A percentile compares a stretch with the other conserved stretches of the same genome.
Conservation (phyloP, 2,888 invertebrate genomes). For the Onchidella celtica region DNA sequence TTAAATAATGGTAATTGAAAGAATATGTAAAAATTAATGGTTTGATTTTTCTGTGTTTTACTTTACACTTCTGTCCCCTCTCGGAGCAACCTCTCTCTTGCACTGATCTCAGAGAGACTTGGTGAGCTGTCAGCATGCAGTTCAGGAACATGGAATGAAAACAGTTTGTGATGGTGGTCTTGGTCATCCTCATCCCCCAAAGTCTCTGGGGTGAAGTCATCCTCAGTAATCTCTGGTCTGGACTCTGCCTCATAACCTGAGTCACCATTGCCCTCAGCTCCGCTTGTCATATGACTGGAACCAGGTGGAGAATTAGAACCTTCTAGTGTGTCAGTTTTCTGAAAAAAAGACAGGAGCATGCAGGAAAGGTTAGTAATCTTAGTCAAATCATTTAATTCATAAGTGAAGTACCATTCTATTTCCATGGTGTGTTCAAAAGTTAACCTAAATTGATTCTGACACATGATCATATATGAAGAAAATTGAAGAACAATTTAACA, state of each 20-base stretch:
- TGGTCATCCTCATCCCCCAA: slow-evolving; percentile 53
- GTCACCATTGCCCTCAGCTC: slow-evolving; percentile 65
- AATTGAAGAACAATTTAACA: too few relatives aligned
- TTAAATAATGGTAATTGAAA: too few relatives aligned
- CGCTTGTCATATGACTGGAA: slow-evolving; percentile 50
- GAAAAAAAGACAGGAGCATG: neutral
- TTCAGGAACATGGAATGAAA: slow-evolving; percentile 45
- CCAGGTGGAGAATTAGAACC: slow-evolving; percentile 44
- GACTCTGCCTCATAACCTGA: slow-evolving; percentile 75
- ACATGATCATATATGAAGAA: too few relatives aligned
- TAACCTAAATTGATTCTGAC: too few relatives aligned
- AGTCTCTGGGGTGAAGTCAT: slow-evolving; percentile 57
- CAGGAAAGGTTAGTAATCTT: too few relatives aligned
- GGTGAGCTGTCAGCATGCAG: slow-evolving; percentile 41
- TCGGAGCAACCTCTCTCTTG: slow-evolving; percentile 30
- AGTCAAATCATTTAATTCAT: too few relatives aligned
- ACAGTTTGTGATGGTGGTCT: slow-evolving; percentile 39
- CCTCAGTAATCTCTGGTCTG: slow-evolving; percentile 59
- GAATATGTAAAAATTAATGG: too few relatives aligned
- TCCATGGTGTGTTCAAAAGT: too few relatives aligned
- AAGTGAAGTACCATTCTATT: too few relatives aligned
- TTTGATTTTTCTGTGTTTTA: neutral
- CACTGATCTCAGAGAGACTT: slow-evolving; percentile 26
- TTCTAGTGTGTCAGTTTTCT: slow-evolving; percentile 41
- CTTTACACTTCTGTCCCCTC: slow-evolving; percentile 45